Evolutionary conservation across 2,797 vertebrate genomes (phyloP), one percentile per base, ranked within the genome.

Genomic region (Epinephelus malabaricus): DNA sequence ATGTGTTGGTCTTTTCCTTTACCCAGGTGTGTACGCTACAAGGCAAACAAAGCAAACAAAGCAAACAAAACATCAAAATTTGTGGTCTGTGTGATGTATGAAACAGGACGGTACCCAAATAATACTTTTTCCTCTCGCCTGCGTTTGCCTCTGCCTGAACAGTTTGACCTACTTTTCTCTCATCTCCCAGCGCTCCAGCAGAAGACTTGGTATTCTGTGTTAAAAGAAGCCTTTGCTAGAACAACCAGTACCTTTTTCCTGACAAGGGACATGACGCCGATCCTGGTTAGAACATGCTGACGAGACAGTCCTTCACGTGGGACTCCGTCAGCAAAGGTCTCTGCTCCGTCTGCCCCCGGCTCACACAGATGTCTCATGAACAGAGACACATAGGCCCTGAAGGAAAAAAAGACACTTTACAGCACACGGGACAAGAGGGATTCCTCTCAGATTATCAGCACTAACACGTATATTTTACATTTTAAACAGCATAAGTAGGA

Each of bases 341-440:
- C 98, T 0, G 98, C 97, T 0, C 98, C 98, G 0, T 99, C 98
- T 0, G 98, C 98, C 34, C 98, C 98, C 0, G 98, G 98, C 76
- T 99, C 98, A 76, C 98, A 99, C 69, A 99, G 84, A 73, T 99
- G 98, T 50, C 98, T 96, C 98, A 99, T 99, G 92, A 99, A 99
- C 84, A 99, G 95, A 27, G 98, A 99, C 81, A 99, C 98, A 0
- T 99, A 99, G 0, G 98, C 98, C 92, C 98, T 99, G 94, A 19
- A 73, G 0, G 6, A 12, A 59, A 51, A 60, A 12, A 45, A 49
- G 46, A 51, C 3, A 13, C 19, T 53, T 49, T 10, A 69, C 4
- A 13, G 17, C 4, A 54, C 30, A 25, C 11, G 53, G 30, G 34
- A 58, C 3, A 10, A 34, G 27, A 43, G 60, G 1, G 21, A 69